Conservation (phyloP, 2,113 vertebrate genomes). For the Pogonocichla stellata region DNA sequence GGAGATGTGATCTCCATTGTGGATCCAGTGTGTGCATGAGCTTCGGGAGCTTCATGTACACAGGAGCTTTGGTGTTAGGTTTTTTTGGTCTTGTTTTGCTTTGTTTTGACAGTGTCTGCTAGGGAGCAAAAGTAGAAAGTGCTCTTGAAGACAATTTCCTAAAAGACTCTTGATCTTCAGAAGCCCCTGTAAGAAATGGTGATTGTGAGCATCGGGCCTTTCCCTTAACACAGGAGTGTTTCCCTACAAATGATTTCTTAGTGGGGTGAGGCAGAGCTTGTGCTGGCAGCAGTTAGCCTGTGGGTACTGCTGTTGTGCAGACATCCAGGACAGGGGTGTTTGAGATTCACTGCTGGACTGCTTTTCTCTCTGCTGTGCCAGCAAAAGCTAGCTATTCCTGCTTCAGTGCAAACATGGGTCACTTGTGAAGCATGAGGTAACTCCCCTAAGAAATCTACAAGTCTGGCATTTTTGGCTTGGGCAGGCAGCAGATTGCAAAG, state of each 20-base stretch:
- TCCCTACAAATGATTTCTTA: background rate
- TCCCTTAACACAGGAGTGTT: background rate
- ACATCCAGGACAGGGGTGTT: background rate
- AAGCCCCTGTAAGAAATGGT: background rate
- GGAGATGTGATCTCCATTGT: background rate
- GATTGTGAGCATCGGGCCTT: background rate
- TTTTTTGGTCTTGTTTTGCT: background rate
- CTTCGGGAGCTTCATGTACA: accelerated
- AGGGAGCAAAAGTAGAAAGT: background rate
- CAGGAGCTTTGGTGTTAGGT: background rate
- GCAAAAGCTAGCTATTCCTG: background rate
- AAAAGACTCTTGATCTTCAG: background rate
- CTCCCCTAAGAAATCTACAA: background rate
- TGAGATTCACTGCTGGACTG: background rate
- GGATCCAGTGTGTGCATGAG: background rate
- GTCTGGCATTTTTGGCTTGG: background rate
- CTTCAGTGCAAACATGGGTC: background rate
- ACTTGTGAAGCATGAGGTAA: background rate
- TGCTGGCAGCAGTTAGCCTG: background rate
- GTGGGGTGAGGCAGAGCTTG: background rate
- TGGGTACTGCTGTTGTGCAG: background rate
- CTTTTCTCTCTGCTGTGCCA: background rate
- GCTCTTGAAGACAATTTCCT: background rate
- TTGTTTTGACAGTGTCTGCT: background rate
- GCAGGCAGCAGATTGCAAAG: background rate